These are phyloP conservation scores for Limnephilus lunatus DNA, from an alignment of 2,888 invertebrate genomes.

Conservation along the genomic window DNA sequence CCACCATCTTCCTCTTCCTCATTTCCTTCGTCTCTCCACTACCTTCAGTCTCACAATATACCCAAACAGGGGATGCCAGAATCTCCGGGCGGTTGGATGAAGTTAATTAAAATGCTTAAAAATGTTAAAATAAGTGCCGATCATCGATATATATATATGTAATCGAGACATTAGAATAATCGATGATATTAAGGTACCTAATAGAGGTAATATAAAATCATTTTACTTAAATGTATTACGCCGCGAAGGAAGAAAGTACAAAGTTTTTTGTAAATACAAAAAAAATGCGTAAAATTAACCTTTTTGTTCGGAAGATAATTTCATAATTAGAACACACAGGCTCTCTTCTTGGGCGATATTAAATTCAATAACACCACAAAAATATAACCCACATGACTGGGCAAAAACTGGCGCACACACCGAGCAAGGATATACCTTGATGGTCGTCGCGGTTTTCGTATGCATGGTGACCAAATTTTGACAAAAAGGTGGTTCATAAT, in stretches of 20 bases:
- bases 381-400: conserved; percentile 15
- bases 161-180: neutral
- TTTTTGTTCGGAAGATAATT: neutral
- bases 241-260: neutral
- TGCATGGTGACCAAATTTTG: neutral
- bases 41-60: too few relatives aligned
- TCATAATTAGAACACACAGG: neutral
- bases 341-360: neutral
- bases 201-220: neutral
- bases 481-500: too few relatives aligned
- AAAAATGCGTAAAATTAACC: neutral
- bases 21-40: too few relatives aligned
- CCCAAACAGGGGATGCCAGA: too few relatives aligned
- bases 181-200: neutral
- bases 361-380: neutral
- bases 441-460: neutral
- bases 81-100: too few relatives aligned
- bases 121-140: too few relatives aligned
- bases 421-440: neutral
- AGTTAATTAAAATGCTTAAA: neutral
- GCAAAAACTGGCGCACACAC: neutral
- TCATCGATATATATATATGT: neutral
- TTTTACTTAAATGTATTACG: neutral
- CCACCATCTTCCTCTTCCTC: too few relatives aligned
- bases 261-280: neutral